Evolutionary conservation across 2,888 invertebrate species (phyloP).

Genomic region (Ischnus inquisitorius): DNA sequence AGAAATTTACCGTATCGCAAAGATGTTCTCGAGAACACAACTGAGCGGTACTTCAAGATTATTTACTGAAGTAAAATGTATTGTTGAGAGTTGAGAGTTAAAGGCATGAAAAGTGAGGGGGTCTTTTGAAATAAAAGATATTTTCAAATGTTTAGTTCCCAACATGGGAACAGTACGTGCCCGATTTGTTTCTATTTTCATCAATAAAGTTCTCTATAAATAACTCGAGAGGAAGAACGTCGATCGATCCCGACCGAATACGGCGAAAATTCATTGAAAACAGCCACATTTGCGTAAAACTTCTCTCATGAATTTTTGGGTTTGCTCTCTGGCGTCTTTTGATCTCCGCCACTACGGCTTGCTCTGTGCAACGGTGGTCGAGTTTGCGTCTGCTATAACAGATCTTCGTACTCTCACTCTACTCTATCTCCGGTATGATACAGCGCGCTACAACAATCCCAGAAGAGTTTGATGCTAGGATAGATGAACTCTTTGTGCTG

Average conservation of each 20-base stretch:
- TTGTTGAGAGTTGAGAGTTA: too few species aligned
- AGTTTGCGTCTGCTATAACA: slow-evolving; percentile 23
- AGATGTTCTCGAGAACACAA: too few species aligned
- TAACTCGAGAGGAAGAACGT: neutral
- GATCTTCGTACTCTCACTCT: slow-evolving; percentile 30
- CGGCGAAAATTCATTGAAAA: neutral
- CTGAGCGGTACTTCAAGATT: too few species aligned
- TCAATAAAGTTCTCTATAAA: slow-evolving; percentile 3
- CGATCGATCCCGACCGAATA: neutral
- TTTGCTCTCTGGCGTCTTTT: slow-evolving; percentile 43
- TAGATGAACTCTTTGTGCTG: slow-evolving; percentile 50
- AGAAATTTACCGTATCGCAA: too few species aligned
- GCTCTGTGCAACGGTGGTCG: slow-evolving; percentile 24
- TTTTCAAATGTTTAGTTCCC: too few species aligned
- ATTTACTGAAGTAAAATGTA: too few species aligned
- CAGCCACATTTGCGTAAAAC: neutral
- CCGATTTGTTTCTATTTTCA: neutral
- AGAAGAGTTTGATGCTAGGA: slow-evolving; percentile 46
- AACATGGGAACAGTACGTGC: neutral
- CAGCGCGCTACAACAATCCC: slow-evolving; percentile 33
- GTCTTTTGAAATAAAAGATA: too few species aligned
- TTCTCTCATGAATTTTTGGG: slow-evolving; percentile 4
- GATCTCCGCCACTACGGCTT: slow-evolving; percentile 39
- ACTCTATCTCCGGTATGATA: slow-evolving; percentile 9
- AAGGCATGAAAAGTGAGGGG: too few species aligned